phyloP scores from a whole-genome alignment of 2,797 vertebrate species.

The Caiman crocodilus region DNA sequence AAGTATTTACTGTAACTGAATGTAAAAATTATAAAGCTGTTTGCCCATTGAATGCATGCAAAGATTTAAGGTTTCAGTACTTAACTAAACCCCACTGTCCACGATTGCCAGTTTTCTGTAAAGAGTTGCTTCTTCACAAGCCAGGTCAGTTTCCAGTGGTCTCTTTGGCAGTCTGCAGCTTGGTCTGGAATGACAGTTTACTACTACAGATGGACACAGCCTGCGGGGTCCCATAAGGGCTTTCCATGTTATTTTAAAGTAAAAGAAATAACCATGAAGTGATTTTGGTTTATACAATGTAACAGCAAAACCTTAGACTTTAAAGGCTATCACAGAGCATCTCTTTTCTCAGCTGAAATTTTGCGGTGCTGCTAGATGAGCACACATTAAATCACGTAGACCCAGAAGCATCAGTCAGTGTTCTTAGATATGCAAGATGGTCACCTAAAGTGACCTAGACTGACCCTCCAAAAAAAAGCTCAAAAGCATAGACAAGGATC shows the following conservation, averaged over 20 bases:
- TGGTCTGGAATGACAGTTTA: constrained; percentile 33
- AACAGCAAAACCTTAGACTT: not conserved
- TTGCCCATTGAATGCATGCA: not conserved
- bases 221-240: not conserved
- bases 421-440: not conserved
- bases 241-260: constrained; percentile 7
- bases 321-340: not conserved
- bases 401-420: not conserved
- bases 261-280: constrained; percentile 32
- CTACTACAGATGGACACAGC: not conserved
- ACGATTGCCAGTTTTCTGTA: not conserved
- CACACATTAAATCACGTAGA: not conserved
- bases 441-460: constrained; percentile 12
- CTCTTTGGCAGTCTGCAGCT: constrained; percentile 9
- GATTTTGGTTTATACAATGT: not conserved
- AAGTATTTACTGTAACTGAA: not conserved
- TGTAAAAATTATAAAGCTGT: not conserved
- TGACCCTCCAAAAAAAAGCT: not conserved
- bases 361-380: not conserved
- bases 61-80: not conserved
- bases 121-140: not conserved
- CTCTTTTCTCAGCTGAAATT: not conserved
- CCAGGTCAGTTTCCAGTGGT: not conserved
- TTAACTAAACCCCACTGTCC: not conserved
- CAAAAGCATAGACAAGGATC: not conserved